Evolutionary conservation across 2,888 invertebrate genomes (phyloP), one percentile per base, ranked within the genome.

Genomic region (Drosophila anomalipes): DNA sequence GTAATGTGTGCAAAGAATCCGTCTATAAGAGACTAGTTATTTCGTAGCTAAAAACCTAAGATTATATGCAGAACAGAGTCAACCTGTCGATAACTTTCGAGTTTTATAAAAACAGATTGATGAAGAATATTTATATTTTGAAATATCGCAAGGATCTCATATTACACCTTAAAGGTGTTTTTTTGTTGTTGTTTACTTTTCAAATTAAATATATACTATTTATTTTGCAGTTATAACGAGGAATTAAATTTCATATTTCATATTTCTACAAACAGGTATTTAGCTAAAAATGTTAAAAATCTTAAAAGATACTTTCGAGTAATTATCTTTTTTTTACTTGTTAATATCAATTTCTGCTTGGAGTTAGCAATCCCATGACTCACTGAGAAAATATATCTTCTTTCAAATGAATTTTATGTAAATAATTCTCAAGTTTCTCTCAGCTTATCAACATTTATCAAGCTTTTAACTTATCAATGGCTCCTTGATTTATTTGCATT

Each of bases 401-500:
- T 51, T 51, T 28, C 51, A 9, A 28, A 28, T 5, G 10, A 28
- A 10, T 51, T 9, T 49, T 28, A 16, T 51, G 10, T 19, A 26
- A 51, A 19, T 19, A 28, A 19, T 28, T 19, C 28, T 19, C 22
- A 33, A 53, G 14, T 33, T 44, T 37, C 22, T 7, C 28, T 16
- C 14, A 19, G 12, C 30, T 26, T 47, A 22, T 22, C 47, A 16
- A 47, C 16, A 16, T 39, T 39, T 39, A 39, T 39, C 37, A 39
- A 39, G 26, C 14, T 37, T 35, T 61, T 30, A 44, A 44, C 4
- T 22, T 3, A 30, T 66, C 39, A 76, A 35, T 59, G 60, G 37
- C 22, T 57, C 5, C 5, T 16, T 39, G 60, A 77, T 69, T 79
- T 63, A 52, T 61, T 52, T 66, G 26, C 28, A 51, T 66, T 67